Conservation (phyloP, 2,888 invertebrate species). For the Cephus spinipes region DNA sequence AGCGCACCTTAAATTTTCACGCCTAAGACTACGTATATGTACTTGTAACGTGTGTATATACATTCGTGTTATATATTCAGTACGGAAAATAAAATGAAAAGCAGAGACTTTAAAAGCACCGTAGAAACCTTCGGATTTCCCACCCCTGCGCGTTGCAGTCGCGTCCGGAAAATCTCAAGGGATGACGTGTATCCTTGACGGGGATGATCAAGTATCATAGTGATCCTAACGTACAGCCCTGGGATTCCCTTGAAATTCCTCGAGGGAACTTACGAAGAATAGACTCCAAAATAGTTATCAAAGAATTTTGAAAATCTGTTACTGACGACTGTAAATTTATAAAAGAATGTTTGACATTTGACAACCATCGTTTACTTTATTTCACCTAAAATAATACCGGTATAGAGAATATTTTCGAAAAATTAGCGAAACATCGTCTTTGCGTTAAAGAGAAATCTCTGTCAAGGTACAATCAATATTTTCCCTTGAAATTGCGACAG, state of each 20-base stretch:
- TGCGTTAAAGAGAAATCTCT: background rate
- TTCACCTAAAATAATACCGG: too few relatives aligned
- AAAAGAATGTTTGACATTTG: too few relatives aligned
- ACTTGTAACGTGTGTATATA: background rate
- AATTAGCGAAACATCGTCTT: background rate
- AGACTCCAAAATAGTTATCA: background rate
- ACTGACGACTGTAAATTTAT: too few relatives aligned
- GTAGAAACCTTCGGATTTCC: background rate
- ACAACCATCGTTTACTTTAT: too few relatives aligned
- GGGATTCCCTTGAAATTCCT: background rate
- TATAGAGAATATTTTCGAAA: too few relatives aligned
- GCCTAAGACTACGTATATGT: background rate
- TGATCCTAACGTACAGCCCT: background rate
- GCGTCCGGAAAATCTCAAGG: background rate
- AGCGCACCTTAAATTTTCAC: conserved; percentile 19
- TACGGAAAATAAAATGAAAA: background rate
- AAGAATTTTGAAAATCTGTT: background rate
- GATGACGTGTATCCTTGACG: background rate
- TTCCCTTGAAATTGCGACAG: background rate
- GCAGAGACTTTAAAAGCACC: background rate
- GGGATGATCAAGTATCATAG: background rate
- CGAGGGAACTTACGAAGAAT: background rate
- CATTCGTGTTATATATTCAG: background rate
- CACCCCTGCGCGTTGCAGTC: background rate
- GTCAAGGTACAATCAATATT: background rate